Conservation (phyloP, 2,888 invertebrate genomes). For the Platypus cylindrus region DNA sequence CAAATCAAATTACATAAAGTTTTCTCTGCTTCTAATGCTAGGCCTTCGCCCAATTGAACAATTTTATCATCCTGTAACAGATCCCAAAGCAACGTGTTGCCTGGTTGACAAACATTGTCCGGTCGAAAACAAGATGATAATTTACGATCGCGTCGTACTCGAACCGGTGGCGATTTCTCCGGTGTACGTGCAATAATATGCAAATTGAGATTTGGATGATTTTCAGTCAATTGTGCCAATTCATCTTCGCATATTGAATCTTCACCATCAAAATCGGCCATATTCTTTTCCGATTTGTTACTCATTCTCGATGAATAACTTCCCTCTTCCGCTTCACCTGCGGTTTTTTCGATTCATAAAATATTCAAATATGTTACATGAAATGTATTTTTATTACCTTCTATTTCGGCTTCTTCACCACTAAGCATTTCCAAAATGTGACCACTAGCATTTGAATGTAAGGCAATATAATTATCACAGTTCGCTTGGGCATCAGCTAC, state of each 20-base stretch:
- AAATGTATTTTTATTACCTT: too few relatives aligned
- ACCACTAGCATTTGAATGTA: conserved; percentile 27
- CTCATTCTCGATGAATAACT: conserved; percentile 88
- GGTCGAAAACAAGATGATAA: conserved; percentile 35
- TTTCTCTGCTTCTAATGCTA: conserved; percentile 89
- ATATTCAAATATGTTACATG: neutral
- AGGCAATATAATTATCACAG: conserved; percentile 30
- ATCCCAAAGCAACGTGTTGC: conserved; percentile 89
- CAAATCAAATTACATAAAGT: conserved; percentile 79
- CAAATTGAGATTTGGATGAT: conserved; percentile 29
- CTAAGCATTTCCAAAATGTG: conserved; percentile 53
- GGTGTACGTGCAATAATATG: conserved; percentile 28
- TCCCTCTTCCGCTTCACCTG: conserved; percentile 40
- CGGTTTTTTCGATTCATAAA: conserved; percentile 8
- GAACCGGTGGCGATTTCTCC: conserved; percentile 28
- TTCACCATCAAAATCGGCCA: conserved; percentile 88
- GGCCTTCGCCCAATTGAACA: conserved; percentile 74
- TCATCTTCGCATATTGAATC: conserved; percentile 80
- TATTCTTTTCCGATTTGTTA: conserved; percentile 86
- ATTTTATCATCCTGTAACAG: conserved; percentile 83
- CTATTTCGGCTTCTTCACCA: conserved; percentile 52
- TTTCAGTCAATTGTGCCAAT: conserved; percentile 60
- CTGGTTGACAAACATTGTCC: conserved; percentile 71
- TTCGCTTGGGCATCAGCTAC: conserved; percentile 20
- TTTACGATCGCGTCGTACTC: conserved; percentile 30